Percentiles rank a stretch among this genome's conserved stretches.
phyloP scores from a whole-genome alignment of 2,888 invertebrate species.

The Callyntrura guangdongensis region DNA sequence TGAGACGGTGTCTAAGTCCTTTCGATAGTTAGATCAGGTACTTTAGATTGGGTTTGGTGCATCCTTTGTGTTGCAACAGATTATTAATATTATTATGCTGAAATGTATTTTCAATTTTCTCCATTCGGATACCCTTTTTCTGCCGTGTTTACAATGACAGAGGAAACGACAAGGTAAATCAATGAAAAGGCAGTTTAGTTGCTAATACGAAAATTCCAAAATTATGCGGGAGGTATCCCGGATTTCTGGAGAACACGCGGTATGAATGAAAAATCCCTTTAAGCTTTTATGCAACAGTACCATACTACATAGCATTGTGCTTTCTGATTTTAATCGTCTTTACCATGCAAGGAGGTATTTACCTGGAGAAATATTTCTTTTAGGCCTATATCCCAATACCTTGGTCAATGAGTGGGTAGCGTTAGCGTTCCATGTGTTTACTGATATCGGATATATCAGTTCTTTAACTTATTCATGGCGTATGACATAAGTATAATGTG shows the following conservation, averaged over 20 bases:
- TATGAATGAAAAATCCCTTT: no score
- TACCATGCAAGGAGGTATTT: no score
- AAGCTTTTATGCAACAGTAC: no score
- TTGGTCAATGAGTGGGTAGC: background rate
- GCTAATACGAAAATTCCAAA: no score
- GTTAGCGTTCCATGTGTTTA: background rate
- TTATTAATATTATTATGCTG: slow-evolving; percentile 21
- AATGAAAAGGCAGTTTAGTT: background rate
- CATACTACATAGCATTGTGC: no score
- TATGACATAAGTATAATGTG: background rate
- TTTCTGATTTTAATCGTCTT: no score
- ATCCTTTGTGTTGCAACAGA: slow-evolving; percentile 43
- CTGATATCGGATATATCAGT: background rate
- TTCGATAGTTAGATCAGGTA: slow-evolving; percentile 20
- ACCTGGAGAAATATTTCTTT: no score
- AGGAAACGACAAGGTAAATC: background rate
- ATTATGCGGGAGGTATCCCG: no score
- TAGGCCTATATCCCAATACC: no score
- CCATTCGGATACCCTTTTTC: background rate
- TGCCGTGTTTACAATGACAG: background rate
- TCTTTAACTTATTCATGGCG: background rate
- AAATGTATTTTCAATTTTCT: slow-evolving; percentile 6
- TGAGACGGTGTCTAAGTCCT: slow-evolving; percentile 39
- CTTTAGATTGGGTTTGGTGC: slow-evolving; percentile 20
- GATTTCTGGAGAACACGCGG: no score